phyloP scores from a whole-genome alignment of 1,140 invertebrate genomes.

The Nymphalis io region DNA sequence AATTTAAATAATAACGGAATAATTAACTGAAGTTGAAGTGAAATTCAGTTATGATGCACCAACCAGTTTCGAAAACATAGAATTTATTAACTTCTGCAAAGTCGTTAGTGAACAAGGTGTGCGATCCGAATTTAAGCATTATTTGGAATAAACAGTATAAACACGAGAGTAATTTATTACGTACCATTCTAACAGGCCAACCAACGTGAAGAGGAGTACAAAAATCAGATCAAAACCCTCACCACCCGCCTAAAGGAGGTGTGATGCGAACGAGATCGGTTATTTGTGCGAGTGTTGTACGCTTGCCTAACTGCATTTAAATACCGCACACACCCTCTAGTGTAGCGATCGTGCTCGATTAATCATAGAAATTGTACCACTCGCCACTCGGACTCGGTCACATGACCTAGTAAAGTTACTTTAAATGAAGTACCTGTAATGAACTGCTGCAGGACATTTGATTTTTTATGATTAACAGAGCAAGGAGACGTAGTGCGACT shows the following conservation, averaged over 20 bases:
- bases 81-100: neutral
- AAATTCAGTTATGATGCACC: conserved; percentile 64
- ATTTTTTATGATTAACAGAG: conserved; percentile 47
- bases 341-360: conserved; percentile 38
- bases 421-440: too few species aligned
- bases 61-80: conserved; percentile 48
- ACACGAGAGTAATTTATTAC: conserved; percentile 36
- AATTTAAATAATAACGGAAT: conserved; percentile 25
- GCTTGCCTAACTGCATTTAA: conserved; percentile 74
- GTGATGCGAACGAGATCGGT: conserved; percentile 76
- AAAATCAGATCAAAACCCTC: conserved; percentile 99
- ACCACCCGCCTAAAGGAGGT: conserved; percentile 99
- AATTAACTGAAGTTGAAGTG: conserved; percentile 18
- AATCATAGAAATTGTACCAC: conserved; percentile 22
- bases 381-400: too few species aligned
- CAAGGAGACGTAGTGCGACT: conserved; percentile 57
- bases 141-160: conserved; percentile 10
- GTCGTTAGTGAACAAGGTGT: neutral
- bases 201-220: conserved; percentile 99
- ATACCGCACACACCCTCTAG: conserved; percentile 64
- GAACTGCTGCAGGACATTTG: neutral
- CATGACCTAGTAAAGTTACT: too few species aligned
- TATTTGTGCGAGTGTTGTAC: conserved; percentile 64
- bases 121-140: neutral
- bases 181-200: conserved; percentile 89